Conservation (phyloP, 2,797 vertebrate species). For the Lacerta agilis region DNA sequence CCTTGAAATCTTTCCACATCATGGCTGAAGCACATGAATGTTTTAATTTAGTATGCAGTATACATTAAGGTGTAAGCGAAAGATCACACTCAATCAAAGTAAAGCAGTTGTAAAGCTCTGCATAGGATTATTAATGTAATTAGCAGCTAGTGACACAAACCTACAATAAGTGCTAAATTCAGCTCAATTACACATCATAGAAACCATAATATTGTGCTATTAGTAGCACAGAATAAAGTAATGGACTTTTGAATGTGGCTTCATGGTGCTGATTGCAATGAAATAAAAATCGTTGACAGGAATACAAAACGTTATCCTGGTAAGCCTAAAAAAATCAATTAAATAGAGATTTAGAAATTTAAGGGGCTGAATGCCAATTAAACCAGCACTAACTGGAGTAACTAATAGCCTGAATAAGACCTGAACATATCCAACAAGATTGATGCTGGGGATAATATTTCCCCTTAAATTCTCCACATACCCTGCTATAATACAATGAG, state of each 20-base stretch:
- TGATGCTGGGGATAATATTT: constrained; percentile 13
- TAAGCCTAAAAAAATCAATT: constrained; percentile 73
- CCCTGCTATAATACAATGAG: background rate
- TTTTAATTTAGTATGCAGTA: constrained; percentile 55
- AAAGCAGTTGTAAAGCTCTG: constrained; percentile 31
- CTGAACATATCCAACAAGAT: background rate
- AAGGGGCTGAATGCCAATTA: constrained; percentile 72
- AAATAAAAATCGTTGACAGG: constrained; percentile 26
- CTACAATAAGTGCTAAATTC: constrained; percentile 67
- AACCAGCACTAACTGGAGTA: constrained; percentile 26
- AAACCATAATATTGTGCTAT: constrained; percentile 22
- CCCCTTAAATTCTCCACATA: constrained; percentile 16
- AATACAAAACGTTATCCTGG: constrained; percentile 25
- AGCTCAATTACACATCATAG: background rate
- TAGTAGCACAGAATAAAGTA: constrained; percentile 17
- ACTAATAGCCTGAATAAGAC: constrained; percentile 20
- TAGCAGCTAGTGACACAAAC: constrained; percentile 74
- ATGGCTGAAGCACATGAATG: background rate
- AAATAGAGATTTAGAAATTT: constrained; percentile 78
- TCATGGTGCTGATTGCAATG: background rate
- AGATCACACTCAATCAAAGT: constrained; percentile 71
- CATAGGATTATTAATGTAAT: constrained; percentile 70
- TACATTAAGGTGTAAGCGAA: constrained; percentile 51
- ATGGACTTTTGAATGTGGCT: constrained; percentile 22
- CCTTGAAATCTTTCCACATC: background rate